phyloP scores from a whole-genome alignment of 2,113 vertebrate genomes.

The Halichoerus grypus region DNA sequence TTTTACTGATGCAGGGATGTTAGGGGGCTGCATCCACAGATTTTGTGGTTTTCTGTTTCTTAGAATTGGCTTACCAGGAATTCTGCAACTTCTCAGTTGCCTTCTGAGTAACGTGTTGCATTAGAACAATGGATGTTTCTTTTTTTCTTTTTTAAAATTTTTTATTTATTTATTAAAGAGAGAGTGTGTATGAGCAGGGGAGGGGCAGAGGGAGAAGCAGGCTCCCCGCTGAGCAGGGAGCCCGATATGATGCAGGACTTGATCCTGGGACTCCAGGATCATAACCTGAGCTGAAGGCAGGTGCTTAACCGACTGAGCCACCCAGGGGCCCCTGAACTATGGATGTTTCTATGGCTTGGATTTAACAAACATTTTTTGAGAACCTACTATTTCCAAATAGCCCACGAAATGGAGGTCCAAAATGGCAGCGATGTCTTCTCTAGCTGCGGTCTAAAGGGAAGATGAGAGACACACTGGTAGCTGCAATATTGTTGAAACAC shows the following conservation, averaged over 20 bases:
- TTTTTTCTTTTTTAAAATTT: too few relatives aligned
- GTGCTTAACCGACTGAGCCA: too few relatives aligned
- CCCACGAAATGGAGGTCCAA: not conserved
- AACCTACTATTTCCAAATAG: not conserved
- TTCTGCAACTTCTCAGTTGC: not conserved
- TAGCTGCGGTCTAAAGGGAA: not conserved
- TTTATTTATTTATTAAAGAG: too few relatives aligned
- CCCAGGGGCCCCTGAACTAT: too few relatives aligned
- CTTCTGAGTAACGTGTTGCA: not conserved
- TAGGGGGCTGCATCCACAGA: not conserved
- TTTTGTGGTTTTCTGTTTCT: not conserved
- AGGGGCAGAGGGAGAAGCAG: too few relatives aligned
- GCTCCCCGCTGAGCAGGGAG: too few relatives aligned
- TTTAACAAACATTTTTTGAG: not conserved
- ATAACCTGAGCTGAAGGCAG: too few relatives aligned
- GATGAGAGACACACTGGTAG: not conserved
- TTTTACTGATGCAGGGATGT: not conserved
- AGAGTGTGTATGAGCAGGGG: too few relatives aligned
- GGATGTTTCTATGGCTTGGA: not conserved
- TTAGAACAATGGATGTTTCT: not conserved
- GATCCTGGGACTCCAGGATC: too few relatives aligned
- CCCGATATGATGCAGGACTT: too few relatives aligned
- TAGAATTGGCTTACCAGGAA: not conserved
- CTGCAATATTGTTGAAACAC: fast-evolving
- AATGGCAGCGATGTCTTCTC: not conserved